Conservation (phyloP, 2,113 vertebrate species). For the Ardeotis arabs region DNA sequence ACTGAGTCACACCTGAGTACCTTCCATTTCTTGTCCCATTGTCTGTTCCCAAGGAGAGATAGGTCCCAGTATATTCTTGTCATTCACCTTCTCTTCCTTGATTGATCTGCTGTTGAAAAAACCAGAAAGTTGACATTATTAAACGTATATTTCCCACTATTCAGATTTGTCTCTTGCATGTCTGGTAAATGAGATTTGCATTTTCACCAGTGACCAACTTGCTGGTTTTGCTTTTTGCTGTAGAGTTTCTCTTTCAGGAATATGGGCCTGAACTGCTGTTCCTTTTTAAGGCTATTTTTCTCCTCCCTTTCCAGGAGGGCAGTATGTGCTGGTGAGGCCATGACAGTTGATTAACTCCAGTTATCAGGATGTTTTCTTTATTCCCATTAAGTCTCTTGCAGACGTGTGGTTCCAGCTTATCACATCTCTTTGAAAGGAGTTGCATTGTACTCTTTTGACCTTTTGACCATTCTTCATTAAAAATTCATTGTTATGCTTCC, state of each 20-base stretch:
- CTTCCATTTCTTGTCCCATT: not conserved
- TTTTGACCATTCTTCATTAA: conserved; percentile 16
- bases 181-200: not conserved
- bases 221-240: not conserved
- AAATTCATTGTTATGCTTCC: not conserved
- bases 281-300: not conserved
- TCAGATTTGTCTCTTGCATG: not conserved
- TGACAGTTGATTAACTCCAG: not conserved
- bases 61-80: not conserved
- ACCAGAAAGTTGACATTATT: not conserved
- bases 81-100: not conserved
- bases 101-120: not conserved
- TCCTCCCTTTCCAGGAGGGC: not conserved
- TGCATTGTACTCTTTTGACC: not conserved
- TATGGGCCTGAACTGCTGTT: not conserved
- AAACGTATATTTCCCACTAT: not conserved
- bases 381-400: not conserved
- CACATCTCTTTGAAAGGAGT: not conserved
- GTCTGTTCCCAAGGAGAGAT: not conserved
- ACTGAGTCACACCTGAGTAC: not conserved
- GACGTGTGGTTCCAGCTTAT: not conserved
- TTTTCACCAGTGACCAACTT: not conserved
- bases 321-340: not conserved
- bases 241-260: not conserved
- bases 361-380: not conserved